Base-by-base conservation (phyloP, 2,113 vertebrate genomes). In the Scolopax mira region DNA sequence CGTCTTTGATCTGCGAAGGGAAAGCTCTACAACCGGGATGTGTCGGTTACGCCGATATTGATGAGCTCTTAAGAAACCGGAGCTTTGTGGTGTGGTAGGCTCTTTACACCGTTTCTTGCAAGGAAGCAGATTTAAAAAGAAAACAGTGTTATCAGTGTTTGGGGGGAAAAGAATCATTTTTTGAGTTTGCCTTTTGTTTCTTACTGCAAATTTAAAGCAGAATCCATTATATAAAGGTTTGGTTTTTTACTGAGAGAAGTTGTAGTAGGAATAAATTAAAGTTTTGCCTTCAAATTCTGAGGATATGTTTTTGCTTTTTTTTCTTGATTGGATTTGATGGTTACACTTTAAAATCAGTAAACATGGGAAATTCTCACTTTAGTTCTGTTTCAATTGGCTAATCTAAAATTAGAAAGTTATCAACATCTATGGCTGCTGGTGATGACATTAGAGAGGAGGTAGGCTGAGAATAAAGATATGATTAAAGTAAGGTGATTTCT, bases 341-440 rank as follows among this genome's bases (percentile, higher is more conserved):
- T 71, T 77, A 21, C 9, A 16, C 7, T 11, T 84, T 70, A 64
- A 91, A 91, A 94, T 10, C 27, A 81, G 55, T 64, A 65, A 89
- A 58, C 31, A 4, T 72, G 41, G 55, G 93, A 46, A 88, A 89
- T 91, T 85, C 67, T 64, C 17, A 19, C 18, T 41, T n/a, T 11
- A 87, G 79, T 82, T 79, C 85, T 92, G 70, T 85, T 96, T 90
- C 88, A 96, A 73, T 66, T 80, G 24, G 15, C 42, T 75, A 33
- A 21, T 79, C 62, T 97, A 90, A 92, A 97, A 97, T 90, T 90
- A 96, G 74, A 61, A 88, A 30, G 9, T 92, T 78, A 24, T 30
- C 77, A 83, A 8, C 66, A 35, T 64, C 70, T 94, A 42, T 79
- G 82, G n/a, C 87, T 97, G 33, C 60, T 90, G 42, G 61, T 28